A percentile compares a stretch with the other conserved stretches of the same genome.
Conservation (phyloP, 1,140 invertebrate genomes). For the Drosophila leontia region DNA sequence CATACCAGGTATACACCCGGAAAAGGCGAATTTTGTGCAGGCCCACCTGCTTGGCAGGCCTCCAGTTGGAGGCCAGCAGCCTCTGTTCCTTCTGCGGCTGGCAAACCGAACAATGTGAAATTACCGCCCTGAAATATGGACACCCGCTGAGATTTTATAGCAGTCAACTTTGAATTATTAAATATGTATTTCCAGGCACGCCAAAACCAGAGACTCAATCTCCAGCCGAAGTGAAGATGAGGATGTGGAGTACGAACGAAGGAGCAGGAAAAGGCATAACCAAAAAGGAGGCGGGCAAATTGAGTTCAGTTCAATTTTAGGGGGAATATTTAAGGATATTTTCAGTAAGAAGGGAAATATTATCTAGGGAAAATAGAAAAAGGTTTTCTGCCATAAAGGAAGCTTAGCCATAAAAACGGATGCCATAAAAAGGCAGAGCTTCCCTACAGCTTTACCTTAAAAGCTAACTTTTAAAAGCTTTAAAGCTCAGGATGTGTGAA, state of each 20-base stretch:
- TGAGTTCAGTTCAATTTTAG: constrained; percentile 46
- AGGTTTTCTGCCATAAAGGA: constrained; percentile 31
- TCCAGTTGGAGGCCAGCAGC: constrained; percentile 28
- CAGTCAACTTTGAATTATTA: constrained; percentile 82
- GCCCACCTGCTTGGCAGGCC: constrained; percentile 57
- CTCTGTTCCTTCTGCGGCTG: constrained; percentile 16
- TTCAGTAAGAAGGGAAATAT: constrained; percentile 8
- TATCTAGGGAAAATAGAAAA: constrained; percentile 11
- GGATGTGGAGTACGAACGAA: constrained; percentile 1
- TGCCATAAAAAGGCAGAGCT: constrained; percentile 49
- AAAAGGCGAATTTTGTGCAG: constrained; percentile 37
- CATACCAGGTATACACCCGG: constrained; percentile 5
- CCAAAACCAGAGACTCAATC: constrained; percentile 61
- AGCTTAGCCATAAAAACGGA: constrained; percentile 10
- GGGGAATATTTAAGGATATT: constrained; percentile 15
- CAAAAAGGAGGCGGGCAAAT: constrained; percentile 1
- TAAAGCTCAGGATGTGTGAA: constrained; percentile 14
- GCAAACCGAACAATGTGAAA: constrained; percentile 72
- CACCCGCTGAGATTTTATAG: constrained; percentile 81
- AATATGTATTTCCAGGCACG: constrained; percentile 74
- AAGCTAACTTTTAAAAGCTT: constrained; percentile 6
- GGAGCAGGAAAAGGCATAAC: constrained; percentile 6
- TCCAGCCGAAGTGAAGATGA: constrained; percentile 19
- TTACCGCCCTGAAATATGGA: constrained; percentile 75
- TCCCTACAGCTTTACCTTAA: neutral